Evolutionary conservation across 2,113 vertebrate species (phyloP).

Genomic region (Jaculus jaculus): DNA sequence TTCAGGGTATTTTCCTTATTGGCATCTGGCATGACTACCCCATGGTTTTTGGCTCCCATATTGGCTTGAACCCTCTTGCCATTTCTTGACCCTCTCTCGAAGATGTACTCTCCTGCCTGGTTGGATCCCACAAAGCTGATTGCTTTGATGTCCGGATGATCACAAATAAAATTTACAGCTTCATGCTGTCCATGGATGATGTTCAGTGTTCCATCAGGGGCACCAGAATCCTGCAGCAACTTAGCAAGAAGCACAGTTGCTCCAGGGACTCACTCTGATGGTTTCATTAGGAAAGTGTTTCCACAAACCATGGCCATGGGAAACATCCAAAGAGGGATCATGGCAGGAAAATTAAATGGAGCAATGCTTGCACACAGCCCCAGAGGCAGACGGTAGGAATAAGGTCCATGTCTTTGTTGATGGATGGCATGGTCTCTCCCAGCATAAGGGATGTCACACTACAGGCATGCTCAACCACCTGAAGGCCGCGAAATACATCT

Average conservation of each 20-base stretch:
- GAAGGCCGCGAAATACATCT: constrained; percentile 97
- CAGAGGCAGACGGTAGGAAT: constrained; percentile 94
- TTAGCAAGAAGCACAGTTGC: constrained; percentile 95
- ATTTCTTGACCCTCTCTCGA: constrained; percentile 94
- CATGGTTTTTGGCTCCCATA: constrained; percentile 99
- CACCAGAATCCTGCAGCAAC: constrained; percentile 95
- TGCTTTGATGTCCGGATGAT: constrained; percentile 96
- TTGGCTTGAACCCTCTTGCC: constrained; percentile 98
- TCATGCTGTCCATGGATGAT: constrained; percentile 95
- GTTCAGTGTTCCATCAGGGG: constrained; percentile 94
- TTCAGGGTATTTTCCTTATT: constrained; percentile 98
- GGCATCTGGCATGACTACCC: constrained; percentile 98
- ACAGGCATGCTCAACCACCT: constrained; percentile 98
- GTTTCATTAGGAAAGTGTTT: constrained; percentile 97
- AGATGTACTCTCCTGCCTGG: constrained; percentile 97
- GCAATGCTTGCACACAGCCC: constrained; percentile 96
- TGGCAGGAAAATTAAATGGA: constrained; percentile 98
- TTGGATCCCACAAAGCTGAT: constrained; percentile 99
- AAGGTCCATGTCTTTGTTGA: constrained; percentile 99
- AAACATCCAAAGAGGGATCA: constrained; percentile 99
- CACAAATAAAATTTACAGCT: constrained; percentile 98
- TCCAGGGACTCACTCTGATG: constrained; percentile 95
- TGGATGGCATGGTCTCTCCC: constrained; percentile 96
- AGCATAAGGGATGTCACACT: constrained; percentile 97
- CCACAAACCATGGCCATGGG: constrained; percentile 97